Conservation (phyloP, 2,888 invertebrate genomes). For the Diadegma fenestrale region DNA sequence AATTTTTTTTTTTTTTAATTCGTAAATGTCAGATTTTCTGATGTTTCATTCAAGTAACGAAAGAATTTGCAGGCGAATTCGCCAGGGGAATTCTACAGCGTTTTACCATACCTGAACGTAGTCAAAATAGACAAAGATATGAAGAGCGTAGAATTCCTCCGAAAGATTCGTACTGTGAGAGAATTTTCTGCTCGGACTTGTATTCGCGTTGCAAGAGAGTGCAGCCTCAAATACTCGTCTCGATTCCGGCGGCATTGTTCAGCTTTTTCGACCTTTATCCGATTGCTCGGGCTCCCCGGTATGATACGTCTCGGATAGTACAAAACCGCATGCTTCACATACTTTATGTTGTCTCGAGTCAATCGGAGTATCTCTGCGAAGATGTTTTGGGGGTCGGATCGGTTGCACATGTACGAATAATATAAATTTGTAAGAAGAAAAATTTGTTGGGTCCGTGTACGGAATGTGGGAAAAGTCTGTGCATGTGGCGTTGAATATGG, state of each 20-base stretch:
- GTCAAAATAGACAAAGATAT: constrained; percentile 10
- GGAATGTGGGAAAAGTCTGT: background rate
- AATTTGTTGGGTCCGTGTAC: background rate
- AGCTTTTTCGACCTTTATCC: constrained; percentile 51
- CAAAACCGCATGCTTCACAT: constrained; percentile 37
- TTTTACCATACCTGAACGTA: background rate
- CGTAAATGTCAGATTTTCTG: constrained; percentile 6
- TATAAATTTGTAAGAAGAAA: background rate
- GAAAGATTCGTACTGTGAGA: constrained; percentile 10
- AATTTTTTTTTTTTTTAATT: background rate
- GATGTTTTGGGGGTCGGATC: constrained; percentile 6
- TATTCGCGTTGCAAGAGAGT: constrained; percentile 18
- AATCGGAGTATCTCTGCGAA: constrained; percentile 25
- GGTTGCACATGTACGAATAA: background rate
- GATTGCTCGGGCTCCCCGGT: constrained; percentile 14
- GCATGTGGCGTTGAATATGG: background rate
- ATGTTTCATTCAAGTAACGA: constrained; percentile 27
- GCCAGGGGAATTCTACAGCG: constrained; percentile 17
- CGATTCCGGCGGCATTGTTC: constrained; percentile 48
- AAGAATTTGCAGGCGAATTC: constrained; percentile 2
- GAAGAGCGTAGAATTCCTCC: constrained; percentile 32
- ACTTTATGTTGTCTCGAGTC: constrained; percentile 17
- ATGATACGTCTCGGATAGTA: constrained; percentile 32
- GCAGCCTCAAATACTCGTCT: constrained; percentile 31
- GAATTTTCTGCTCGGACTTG: constrained; percentile 31